phyloP scores from a whole-genome alignment of 2,113 vertebrate genomes.

The Pleuronectes platessa region DNA sequence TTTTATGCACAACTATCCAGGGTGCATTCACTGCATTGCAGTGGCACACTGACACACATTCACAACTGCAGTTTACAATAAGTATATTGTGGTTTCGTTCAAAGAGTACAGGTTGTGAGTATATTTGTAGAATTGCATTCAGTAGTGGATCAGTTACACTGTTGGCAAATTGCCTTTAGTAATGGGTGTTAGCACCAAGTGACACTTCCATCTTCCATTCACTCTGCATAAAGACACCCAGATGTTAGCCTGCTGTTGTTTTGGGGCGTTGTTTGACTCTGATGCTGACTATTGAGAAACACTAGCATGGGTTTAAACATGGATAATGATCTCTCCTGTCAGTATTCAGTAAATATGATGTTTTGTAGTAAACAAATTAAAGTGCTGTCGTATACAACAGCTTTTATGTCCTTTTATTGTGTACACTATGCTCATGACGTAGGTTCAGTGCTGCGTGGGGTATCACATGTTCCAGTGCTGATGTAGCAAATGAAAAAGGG shows the following conservation, averaged over 20 bases:
- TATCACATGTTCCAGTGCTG: neutral
- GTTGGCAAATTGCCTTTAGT: neutral
- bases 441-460: neutral
- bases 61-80: neutral
- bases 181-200: neutral
- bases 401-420: constrained; percentile 1
- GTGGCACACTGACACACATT: constrained; percentile 66
- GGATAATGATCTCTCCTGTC: neutral
- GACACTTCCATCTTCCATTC: neutral
- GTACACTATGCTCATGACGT: neutral
- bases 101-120: constrained; percentile 1
- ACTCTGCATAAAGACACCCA: neutral
- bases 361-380: neutral
- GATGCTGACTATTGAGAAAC: constrained; percentile 26
- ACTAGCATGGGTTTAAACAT: neutral
- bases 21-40: constrained; percentile 63
- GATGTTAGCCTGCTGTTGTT: constrained; percentile 10
- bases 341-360: constrained; percentile 1
- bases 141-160: neutral
- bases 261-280: constrained; percentile 20
- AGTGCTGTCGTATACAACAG: no score
- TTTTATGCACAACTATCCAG: constrained; percentile 51
- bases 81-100: neutral
- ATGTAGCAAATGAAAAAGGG: neutral
- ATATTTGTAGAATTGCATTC: neutral